Evolutionary conservation across 64 coral and sea anemone species (phyloP), one percentile per base, ranked within the genome.

Genomic region (Porites australiensis): DNA sequence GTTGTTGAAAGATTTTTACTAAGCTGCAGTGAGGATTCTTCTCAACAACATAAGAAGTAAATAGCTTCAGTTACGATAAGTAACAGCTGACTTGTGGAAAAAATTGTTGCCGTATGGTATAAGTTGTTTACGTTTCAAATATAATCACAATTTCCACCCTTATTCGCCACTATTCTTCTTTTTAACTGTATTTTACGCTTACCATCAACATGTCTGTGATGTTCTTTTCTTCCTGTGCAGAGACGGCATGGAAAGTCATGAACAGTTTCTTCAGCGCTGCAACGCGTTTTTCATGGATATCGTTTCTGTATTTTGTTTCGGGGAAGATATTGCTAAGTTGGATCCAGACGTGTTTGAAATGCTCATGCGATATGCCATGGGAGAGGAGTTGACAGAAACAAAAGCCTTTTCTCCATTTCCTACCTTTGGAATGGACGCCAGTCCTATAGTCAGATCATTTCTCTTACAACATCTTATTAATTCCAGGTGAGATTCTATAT

Each of bases 271-370:
- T 66, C 83, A 59, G 16, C 86, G 79, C 8, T 96, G 95, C 86
- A 96, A 92, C 47, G 68, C 86, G 12, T 96, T 96, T 73, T 96
- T 96, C 61, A 93, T 96, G 95, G 95, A 96, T 51, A 87, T 96
- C 4, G 86, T 96, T 4, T 89, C 90, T 13, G 50, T 96, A 12
- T 92, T 89, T 75, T 96, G 95, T 71, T 92, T 96, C 86, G 86
- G 90, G 7, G 58, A 23, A 44, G 55, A 70, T 27, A 52, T n/a
- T 58, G 46, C 8, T 13, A 0, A 51, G 9, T 72, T 92, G 53
- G 77, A 96, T 18, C 13, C 77, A 15, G 95, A 96, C 6, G 77
- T 92, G 14, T 92, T 96, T 84, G 58, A 81, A 68, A 85, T 82
- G 59, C 76, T 93, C 20, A 96, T 96, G 78, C 19, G 79, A 0